Evolutionary conservation across 2,113 vertebrate genomes (phyloP), one percentile per base, ranked within the genome.

Genomic region (Apus apus): DNA sequence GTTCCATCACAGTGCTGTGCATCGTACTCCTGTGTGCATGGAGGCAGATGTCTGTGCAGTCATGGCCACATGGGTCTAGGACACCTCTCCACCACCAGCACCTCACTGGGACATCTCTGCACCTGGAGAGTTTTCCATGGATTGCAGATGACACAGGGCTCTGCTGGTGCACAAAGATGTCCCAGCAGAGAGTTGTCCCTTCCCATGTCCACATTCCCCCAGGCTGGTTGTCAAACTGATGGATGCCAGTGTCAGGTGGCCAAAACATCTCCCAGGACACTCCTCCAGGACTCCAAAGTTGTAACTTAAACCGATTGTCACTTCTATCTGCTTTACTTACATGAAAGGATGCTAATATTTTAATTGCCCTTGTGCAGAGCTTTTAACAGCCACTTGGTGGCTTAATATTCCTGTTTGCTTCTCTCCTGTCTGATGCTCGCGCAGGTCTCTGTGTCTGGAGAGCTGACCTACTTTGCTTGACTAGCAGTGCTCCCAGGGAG

Each of bases 1-100:
- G 21, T 56, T 43, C 38, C 8, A 3, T 46, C 57, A 4, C 40
- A 5, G 25, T 5, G 8, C 15, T 34, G 72, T 9, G 25, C 29
- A 4, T 34, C 1, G 0, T 34, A 6, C 38, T 34, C 65, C 34
- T 5, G 14, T 2, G 0, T 23, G 12, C 1, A 0, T 26, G 23
- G 48, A 50, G 34, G 61, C 7, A 8, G 65, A 10, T 30, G 13
- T 53, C 32, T 0, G 0, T 5, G 17, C 20, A 23, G 54, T 46
- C 43, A 6, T 1, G 0, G 23, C 16, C 0, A 0, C 70, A 12
- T 15, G 40, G 40, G 40, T 43, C 40, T 43, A 43, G 40, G 40
- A 13, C 40, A 43, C 11, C 40, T 43, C 12, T 43, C 40, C 40
- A 43, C 40, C 40, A 43, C 40, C 40, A 43, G 40, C 40, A 13